Evolutionary conservation across 2,113 vertebrate species (phyloP), one percentile per base, ranked within the genome.

Genomic region (Microcebus tavaratra): DNA sequence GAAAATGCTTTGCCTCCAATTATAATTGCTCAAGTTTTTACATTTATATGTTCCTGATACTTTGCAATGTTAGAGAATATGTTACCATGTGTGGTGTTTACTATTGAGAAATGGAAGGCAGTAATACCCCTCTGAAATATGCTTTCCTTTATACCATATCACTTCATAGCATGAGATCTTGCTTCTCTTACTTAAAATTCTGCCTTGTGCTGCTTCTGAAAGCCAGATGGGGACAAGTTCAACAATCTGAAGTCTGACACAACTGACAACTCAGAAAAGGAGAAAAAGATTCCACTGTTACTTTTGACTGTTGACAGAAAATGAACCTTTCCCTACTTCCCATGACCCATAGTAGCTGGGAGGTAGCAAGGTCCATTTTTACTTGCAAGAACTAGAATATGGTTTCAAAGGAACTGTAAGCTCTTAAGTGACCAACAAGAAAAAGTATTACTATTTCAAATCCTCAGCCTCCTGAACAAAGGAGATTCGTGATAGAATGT

Each of bases 101-200:
- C 34, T 72, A 14, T 88, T 85, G 11, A 94, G 59, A 97, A 91
- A 90, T n/a, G 31, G 36, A 91, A 91, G 45, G 29, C 18, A 95
- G 45, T n/a, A 91, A 53, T 15, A 87, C 5, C 8, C 27, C 57
- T 68, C 50, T 67, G 63, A 88, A 89, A 94, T 39, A 86, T 45
- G 72, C 25, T 50, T 72, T 75, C 36, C 15, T 87, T 12, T 93
- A 65, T 29, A 95, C 27, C 7, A 0, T 67, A 91, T 88, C 79
- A 97, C 78, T 87, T n/a, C 48, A 96, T 17, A 96, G 8, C n/a
- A 68, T n/a, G 42, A 97, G 80, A 94, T 59, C 21, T 53, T 72
- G 3, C 85, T 95, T 94, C 36, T 96, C 42, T 97, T 96, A 87
- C 31, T 97, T 95, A 91, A 79, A 96, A 96, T 80, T 95, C 78